phyloP scores from a whole-genome alignment of 2,113 vertebrate species.

The Lipotes vexillifer region DNA sequence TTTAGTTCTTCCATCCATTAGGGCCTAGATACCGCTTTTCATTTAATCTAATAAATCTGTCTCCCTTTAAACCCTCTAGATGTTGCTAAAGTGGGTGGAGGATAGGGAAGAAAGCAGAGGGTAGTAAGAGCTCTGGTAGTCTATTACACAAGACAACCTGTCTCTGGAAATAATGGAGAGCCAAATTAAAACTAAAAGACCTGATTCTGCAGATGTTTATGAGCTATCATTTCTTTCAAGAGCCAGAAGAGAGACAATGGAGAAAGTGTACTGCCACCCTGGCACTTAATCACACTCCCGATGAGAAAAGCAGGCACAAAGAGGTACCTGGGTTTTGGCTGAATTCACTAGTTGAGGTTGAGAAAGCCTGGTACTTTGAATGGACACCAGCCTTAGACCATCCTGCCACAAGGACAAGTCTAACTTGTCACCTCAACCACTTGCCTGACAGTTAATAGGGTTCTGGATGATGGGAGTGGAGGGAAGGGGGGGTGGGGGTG shows the following conservation, averaged over 20 bases:
- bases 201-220: not conserved
- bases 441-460: not conserved
- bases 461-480: not conserved
- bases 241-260: not conserved
- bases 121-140: not conserved
- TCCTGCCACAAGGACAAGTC: not conserved
- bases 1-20: not conserved
- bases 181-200: not conserved
- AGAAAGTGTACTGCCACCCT: not conserved
- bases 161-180: not conserved
- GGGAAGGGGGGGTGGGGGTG: rapidly evolving
- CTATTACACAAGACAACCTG: not conserved
- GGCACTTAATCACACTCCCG: not conserved
- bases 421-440: not conserved
- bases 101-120: not conserved
- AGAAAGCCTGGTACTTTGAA: not conserved
- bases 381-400: not conserved
- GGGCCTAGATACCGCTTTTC: not conserved
- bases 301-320: not conserved
- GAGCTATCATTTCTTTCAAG: not conserved
- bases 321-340: not conserved
- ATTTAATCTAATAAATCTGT: not conserved
- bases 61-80: not conserved
- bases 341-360: not conserved
- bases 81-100: not conserved